Conservation (phyloP, 2,888 invertebrate genomes). For the Opisthograptis luteolata region DNA sequence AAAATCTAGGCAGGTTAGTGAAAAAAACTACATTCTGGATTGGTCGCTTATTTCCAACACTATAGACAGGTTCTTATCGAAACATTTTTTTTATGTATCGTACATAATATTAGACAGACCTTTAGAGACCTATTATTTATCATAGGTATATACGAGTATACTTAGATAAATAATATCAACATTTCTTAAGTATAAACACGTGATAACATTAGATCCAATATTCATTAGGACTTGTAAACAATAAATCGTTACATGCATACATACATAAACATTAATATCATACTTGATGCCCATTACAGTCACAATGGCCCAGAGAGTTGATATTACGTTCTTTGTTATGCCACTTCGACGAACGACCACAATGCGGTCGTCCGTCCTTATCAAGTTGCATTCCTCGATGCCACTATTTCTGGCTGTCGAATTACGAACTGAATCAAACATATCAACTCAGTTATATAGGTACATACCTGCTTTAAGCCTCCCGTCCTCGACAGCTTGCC, state of each 20-base stretch:
- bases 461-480: slow-evolving; percentile 90
- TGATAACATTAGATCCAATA: slow-evolving; percentile 29
- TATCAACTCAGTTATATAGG: slow-evolving; percentile 3
- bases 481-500: slow-evolving; percentile 93
- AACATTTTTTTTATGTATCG: no score
- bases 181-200: slow-evolving; percentile 9
- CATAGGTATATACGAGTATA: neutral
- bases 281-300: slow-evolving; percentile 41
- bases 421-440: slow-evolving; percentile 4
- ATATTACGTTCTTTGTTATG: slow-evolving; percentile 49
- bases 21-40: no score
- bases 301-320: slow-evolving; percentile 47
- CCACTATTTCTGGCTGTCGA: slow-evolving; percentile 32
- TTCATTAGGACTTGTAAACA: slow-evolving; percentile 34
- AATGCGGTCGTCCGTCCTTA: slow-evolving; percentile 60
- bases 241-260: slow-evolving; percentile 31
- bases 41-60: no score
- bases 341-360: slow-evolving; percentile 53
- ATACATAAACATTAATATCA: slow-evolving; percentile 48
- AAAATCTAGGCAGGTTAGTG: no score
- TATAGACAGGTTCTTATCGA: no score
- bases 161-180: slow-evolving; percentile 1
- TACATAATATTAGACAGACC: no score
- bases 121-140: no score
- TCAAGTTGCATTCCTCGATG: slow-evolving; percentile 57